These are phyloP conservation scores for Crenichthys baileyi DNA, from an alignment of 2,797 vertebrate genomes.

Conservation along the genomic window DNA sequence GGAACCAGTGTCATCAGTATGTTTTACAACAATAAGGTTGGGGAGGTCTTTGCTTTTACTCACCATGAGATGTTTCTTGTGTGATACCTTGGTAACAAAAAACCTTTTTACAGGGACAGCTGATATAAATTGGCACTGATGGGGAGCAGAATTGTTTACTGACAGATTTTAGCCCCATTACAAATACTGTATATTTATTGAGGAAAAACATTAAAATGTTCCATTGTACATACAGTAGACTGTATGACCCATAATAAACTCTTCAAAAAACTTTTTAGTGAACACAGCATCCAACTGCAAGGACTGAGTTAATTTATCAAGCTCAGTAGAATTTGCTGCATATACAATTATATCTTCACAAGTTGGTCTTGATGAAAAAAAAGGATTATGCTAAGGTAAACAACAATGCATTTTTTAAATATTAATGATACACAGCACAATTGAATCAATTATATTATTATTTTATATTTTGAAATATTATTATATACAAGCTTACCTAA, in stretches of 20 bases:
- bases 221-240: too few species aligned
- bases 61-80: too few species aligned
- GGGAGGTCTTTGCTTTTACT: not conserved
- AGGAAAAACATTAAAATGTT: not conserved
- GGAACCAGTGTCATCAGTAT: not conserved
- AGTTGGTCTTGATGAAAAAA: not conserved
- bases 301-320: not conserved
- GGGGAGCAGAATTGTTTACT: not conserved
- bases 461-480: not conserved
- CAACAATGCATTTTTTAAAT: not conserved
- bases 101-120: not conserved
- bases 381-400: not conserved
- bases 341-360: not conserved
- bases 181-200: not conserved
- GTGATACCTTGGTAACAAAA: not conserved
- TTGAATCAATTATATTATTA: not conserved
- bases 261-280: too few species aligned
- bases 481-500: not conserved
- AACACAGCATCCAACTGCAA: not conserved
- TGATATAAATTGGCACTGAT: not conserved
- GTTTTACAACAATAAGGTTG: not conserved
- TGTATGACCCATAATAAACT: too few species aligned
- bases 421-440: not conserved
- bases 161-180: not conserved
- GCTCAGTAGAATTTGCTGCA: not conserved